Percentiles rank a stretch among this genome's conserved stretches.
These are phyloP conservation scores for chimpanzee (Pan troglodytes) DNA, from an alignment of 2,113 vertebrate genomes.

Conservation along the genomic window NHGRI_mPanTro3-v2.1_pri NC_072398.2:81249001-81249500, in stretches of 20 bases:
- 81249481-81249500: background rate
- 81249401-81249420: background rate
- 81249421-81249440: background rate
- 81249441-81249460: background rate
- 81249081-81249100: background rate
- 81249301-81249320: background rate
- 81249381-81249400: background rate
- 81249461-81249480: background rate
- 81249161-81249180: background rate
- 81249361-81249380: background rate
- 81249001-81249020: rapidly evolving
- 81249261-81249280: background rate
- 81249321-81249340: background rate
- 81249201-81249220: background rate
- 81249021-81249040: background rate
- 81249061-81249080: rapidly evolving
- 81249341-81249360: background rate
- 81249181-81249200: background rate
- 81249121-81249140: background rate
- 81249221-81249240: background rate
- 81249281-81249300: background rate
- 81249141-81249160: background rate
- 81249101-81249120: background rate
- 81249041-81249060: too few relatives aligned
- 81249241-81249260: background rate